Conservation (phyloP, 2,113 vertebrate genomes). For the Prietella phreatophila region DNA sequence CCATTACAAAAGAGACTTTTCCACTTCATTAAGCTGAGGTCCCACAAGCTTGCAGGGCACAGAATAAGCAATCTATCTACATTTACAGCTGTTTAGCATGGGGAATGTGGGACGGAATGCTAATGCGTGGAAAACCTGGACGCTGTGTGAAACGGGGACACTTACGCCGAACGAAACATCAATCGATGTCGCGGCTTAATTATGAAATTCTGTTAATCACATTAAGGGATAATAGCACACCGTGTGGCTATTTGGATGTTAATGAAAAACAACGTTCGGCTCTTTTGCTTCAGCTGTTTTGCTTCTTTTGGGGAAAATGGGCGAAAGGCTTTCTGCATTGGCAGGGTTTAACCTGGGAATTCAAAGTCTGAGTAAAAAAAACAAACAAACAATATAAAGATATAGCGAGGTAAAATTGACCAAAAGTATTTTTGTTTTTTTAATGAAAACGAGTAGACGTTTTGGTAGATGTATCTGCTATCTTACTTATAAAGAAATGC, state of each 20-base stretch:
- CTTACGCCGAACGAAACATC: constrained; percentile 22
- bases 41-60: constrained; percentile 64
- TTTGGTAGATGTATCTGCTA: background rate
- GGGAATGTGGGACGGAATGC: constrained; percentile 29
- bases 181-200: constrained; percentile 23
- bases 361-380: background rate
- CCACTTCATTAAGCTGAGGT: constrained; percentile 68
- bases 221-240: background rate
- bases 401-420: background rate
- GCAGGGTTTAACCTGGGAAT: background rate
- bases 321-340: background rate
- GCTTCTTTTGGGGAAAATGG: background rate
- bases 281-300: too few relatives aligned
- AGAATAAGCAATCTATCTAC: constrained; percentile 68
- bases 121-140: constrained; percentile 33
- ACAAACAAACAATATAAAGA: background rate
- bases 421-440: too few relatives aligned
- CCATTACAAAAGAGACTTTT: constrained; percentile 71
- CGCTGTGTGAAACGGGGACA: background rate
- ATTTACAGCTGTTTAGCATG: constrained; percentile 53
- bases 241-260: background rate
- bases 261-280: background rate
- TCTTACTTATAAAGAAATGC: background rate
- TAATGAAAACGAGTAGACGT: background rate
- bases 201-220: constrained; percentile 21